Percentiles rank a stretch among this genome's conserved stretches.
These are phyloP conservation scores for Heliangelus exortis DNA, from an alignment of 2,797 vertebrate species.

Conservation along the genomic window DNA sequence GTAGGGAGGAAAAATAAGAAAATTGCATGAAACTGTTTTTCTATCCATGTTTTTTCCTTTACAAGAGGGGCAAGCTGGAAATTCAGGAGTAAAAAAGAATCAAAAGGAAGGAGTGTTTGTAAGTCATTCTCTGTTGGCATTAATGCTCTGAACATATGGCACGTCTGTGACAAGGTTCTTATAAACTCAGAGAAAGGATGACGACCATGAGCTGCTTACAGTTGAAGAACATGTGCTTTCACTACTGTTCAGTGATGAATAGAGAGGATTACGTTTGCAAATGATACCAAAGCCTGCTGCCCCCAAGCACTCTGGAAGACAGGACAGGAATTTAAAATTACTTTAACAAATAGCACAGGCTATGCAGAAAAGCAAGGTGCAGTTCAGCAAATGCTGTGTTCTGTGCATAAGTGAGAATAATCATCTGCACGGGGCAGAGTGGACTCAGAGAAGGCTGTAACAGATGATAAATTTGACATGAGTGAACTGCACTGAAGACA, in stretches of 20 bases:
- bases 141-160: slow-evolving; percentile 50
- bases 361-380: slow-evolving; percentile 11
- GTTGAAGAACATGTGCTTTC: slow-evolving; percentile 57
- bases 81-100: slow-evolving; percentile 6
- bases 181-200: slow-evolving; percentile 6
- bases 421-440: neutral
- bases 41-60: neutral
- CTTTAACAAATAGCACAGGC: slow-evolving; percentile 16
- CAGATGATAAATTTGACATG: slow-evolving; percentile 6
- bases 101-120: neutral
- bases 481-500: neutral
- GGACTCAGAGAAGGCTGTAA: neutral
- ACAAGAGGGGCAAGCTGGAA: neutral
- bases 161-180: slow-evolving; percentile 48
- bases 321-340: slow-evolving; percentile 55
- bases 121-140: slow-evolving; percentile 55
- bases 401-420: neutral
- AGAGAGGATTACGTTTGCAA: slow-evolving; percentile 61
- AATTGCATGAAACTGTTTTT: neutral
- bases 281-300: slow-evolving; percentile 29
- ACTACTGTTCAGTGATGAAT: slow-evolving; percentile 33
- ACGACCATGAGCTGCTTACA: slow-evolving; percentile 27
- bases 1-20: neutral
- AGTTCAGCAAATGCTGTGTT: slow-evolving; percentile 9
- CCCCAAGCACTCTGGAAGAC: slow-evolving; percentile 25